phyloP scores from a whole-genome alignment of 2,888 invertebrate genomes.

The Meandrusa payeni region DNA sequence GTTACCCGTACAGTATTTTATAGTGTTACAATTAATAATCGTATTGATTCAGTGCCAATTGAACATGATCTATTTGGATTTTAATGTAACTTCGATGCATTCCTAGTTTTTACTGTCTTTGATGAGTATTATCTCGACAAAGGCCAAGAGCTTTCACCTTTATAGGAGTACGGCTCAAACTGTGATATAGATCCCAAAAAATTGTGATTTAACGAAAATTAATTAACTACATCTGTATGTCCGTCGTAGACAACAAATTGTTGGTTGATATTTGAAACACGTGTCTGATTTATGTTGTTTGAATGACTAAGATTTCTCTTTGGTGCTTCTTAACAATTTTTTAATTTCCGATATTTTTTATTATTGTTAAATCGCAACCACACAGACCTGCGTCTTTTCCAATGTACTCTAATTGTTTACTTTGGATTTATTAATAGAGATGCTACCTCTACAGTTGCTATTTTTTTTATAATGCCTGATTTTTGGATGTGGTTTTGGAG shows the following conservation, averaged over 20 bases:
- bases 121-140: slow-evolving; percentile 7
- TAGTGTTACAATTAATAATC: slow-evolving; percentile 15
- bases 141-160: slow-evolving; percentile 6
- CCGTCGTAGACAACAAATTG: slow-evolving; percentile 42
- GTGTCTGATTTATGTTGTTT: slow-evolving; percentile 11
- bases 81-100: slow-evolving; percentile 6
- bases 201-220: slow-evolving; percentile 53
- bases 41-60: slow-evolving; percentile 19
- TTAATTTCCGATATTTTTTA: too few relatives aligned
- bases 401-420: too few relatives aligned
- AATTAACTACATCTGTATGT: slow-evolving; percentile 39
- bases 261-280: slow-evolving; percentile 22
- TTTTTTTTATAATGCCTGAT: too few relatives aligned
- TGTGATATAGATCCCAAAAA: slow-evolving; percentile 48
- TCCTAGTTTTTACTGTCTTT: slow-evolving; percentile 16
- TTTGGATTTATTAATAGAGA: too few relatives aligned
- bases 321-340: background rate
- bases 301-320: background rate
- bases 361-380: too few relatives aligned
- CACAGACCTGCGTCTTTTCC: too few relatives aligned
- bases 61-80: slow-evolving; percentile 9
- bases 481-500: too few relatives aligned
- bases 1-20: slow-evolving; percentile 22
- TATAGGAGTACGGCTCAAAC: slow-evolving; percentile 36
- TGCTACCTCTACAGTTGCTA: too few relatives aligned